Evolutionary conservation across 2,888 invertebrate species (phyloP), one percentile per base, ranked within the genome.

Genomic region (Diaprepes abbreviatus): DNA sequence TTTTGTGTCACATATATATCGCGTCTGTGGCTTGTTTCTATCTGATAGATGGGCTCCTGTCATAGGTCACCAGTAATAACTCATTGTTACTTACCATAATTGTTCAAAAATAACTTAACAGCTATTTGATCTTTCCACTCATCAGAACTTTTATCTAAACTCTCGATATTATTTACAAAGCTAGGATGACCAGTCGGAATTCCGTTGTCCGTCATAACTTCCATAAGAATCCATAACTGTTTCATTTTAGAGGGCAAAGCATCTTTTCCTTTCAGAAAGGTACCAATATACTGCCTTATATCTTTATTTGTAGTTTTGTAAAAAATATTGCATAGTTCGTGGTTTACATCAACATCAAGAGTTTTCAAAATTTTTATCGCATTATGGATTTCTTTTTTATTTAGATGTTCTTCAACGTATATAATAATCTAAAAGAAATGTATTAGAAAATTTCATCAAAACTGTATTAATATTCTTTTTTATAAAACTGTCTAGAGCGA

Each of bases 261-360:
- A 12, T 80, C 82, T 28, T 86, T 83, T 71, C 88, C 88, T 43
- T 86, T 86, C 66, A 93, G 82, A 79, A 92, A 88, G 55, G 89
- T 88, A 14, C 90, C 88, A 73, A 93, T 87, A 74, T 90, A 89
- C 75, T 91, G 89, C 76, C 91, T 86, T 54, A 91, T 84, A 28
- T 85, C 85, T 72, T 87, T 86, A 71, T 90, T 86, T 35, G 84
- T 82, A 36, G 90, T 89, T 52, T 88, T 87, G 72, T 87, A 81
- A 12, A 91, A 91, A 45, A 90, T 82, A 7, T 83, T 81, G 79
- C 86, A 85, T 52, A 91, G 84, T 77, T 90, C 89, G 36, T 85
- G 84, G 62, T 86, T 83, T 10, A 90, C 87, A 77, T 88, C 86
- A 69, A 88, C 85, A 70, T 87, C 87, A n/a, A 89, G 87, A 82